Percentiles rank a stretch among this genome's conserved stretches.
Evolutionary conservation across 2,888 invertebrate genomes (phyloP).

Genomic region (Drosophila niveifrons): DNA sequence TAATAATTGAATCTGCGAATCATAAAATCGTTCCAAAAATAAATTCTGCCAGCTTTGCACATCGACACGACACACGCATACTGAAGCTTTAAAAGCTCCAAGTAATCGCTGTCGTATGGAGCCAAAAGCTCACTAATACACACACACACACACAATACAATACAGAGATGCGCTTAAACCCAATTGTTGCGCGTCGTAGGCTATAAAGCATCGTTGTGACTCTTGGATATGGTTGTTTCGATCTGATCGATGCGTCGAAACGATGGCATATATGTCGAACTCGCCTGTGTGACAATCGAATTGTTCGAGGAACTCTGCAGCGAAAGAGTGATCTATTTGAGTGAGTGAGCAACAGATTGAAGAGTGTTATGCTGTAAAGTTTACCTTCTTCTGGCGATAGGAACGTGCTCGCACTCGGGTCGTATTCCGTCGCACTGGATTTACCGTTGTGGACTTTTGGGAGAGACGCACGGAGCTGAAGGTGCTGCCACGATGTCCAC

Average conservation of each 20-base stretch:
- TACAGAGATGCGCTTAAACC: constrained; percentile 64
- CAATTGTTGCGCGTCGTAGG: constrained; percentile 73
- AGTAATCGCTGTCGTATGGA: background rate
- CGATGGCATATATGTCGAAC: constrained; percentile 83
- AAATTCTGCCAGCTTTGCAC: constrained; percentile 53
- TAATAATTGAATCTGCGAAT: constrained; percentile 14
- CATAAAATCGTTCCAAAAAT: constrained; percentile 69
- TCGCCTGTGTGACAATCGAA: constrained; percentile 83
- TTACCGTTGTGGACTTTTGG: constrained; percentile 85
- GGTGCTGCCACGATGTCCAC: constrained; percentile 85
- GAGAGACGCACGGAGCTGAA: constrained; percentile 88
- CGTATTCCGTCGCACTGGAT: constrained; percentile 87
- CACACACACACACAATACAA: constrained; percentile 10
- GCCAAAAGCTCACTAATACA: constrained; percentile 19
- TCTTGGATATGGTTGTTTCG: constrained; percentile 82
- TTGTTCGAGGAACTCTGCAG: constrained; percentile 84
- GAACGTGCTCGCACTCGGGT: constrained; percentile 86
- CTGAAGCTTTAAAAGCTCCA: constrained; percentile 15
- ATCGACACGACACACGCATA: constrained; percentile 6
- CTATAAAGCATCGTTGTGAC: constrained; percentile 83
- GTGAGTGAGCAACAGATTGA: background rate
- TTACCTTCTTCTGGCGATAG: constrained; percentile 85
- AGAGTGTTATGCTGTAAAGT: background rate
- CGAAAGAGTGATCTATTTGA: constrained; percentile 18
- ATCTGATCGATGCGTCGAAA: constrained; percentile 84